Conservation (phyloP, 2,113 vertebrate species). For the Miniopterus natalensis region DNA sequence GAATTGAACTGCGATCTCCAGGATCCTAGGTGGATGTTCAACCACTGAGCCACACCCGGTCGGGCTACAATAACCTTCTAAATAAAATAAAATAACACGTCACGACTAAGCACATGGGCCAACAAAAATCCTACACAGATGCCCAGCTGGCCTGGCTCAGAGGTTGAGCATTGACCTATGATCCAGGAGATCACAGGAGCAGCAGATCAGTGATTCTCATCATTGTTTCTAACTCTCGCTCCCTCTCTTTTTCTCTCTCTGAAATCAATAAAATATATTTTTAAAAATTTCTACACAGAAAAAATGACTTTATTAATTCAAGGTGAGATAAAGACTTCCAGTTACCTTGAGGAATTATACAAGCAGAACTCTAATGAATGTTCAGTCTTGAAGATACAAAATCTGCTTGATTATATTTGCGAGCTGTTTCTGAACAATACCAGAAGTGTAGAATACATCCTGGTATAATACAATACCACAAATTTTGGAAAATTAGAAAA, state of each 20-base stretch:
- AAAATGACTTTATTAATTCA: background rate
- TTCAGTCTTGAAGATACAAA: background rate
- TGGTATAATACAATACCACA: background rate
- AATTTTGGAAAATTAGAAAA: slow-evolving; percentile 6
- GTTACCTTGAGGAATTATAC: background rate
- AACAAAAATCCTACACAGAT: background rate
- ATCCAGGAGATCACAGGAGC: no score
- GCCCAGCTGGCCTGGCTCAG: no score
- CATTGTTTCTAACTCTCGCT: no score
- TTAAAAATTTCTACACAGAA: background rate
- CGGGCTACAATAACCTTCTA: background rate
- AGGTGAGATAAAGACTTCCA: background rate
- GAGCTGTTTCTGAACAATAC: background rate
- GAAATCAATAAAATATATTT: no score
- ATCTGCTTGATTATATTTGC: background rate
- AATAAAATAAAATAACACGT: background rate
- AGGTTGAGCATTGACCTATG: no score
- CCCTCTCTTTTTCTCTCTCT: no score
- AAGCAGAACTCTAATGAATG: background rate
- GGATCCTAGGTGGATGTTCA: no score
- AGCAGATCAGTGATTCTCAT: no score
- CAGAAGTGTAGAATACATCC: background rate
- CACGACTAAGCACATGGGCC: background rate
- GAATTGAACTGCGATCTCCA: no score
- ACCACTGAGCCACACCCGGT: no score